These are phyloP conservation scores for Eremophila alpestris DNA, from an alignment of 2,797 vertebrate species.

Conservation along the genomic window DNA sequence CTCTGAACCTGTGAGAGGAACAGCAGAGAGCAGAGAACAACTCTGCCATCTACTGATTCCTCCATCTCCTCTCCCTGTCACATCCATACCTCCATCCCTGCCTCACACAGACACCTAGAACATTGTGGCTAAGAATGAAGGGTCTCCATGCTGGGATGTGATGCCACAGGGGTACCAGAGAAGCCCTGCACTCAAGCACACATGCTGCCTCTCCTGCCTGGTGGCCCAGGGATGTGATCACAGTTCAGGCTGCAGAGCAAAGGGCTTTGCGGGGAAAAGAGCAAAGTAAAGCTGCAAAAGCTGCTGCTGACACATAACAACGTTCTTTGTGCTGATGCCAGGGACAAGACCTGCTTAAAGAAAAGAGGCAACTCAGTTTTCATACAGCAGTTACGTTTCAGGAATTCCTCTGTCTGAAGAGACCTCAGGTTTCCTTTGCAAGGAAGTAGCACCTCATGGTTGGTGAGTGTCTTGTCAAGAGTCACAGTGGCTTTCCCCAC, in stretches of 20 bases:
- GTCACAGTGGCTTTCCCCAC: background rate
- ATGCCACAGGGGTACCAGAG: background rate
- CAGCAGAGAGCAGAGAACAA: conserved; percentile 44
- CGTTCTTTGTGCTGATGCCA: background rate
- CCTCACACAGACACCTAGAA: background rate
- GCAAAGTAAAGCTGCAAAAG: background rate
- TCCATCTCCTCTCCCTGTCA: background rate
- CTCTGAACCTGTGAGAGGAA: background rate
- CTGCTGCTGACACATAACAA: background rate
- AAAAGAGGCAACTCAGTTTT: background rate
- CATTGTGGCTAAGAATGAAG: background rate
- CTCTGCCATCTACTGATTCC: conserved; percentile 74
- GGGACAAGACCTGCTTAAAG: background rate
- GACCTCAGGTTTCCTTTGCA: background rate
- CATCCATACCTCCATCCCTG: background rate
- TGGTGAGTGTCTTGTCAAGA: rapidly evolving
- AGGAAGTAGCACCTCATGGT: background rate
- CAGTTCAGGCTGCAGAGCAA: background rate
- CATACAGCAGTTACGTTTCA: background rate
- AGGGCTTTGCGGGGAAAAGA: background rate
- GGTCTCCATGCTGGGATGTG: rapidly evolving
- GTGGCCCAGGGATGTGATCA: background rate
- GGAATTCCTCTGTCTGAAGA: background rate
- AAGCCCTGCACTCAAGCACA: background rate
- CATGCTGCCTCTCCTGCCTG: rapidly evolving